Base-by-base conservation (phyloP, 2,113 vertebrate species). In the Rhagologus leucostigma region DNA sequence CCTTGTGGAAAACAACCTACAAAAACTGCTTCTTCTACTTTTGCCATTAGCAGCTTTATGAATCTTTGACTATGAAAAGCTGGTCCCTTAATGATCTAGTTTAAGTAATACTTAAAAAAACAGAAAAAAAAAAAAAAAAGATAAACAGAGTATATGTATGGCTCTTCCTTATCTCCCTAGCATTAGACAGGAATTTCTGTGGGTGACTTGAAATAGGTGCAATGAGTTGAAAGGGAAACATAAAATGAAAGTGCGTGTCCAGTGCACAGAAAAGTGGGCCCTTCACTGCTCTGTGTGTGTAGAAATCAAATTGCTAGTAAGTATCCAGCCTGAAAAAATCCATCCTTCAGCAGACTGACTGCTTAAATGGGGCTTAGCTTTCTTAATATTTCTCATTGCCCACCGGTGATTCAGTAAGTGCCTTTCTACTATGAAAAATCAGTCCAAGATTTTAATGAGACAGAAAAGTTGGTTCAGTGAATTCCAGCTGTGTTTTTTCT, bases 21-120 rank as follows among this genome's bases (percentile, higher is more conserved):
- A 83, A 90, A 74, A 93, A 76, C 23, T 69, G 15, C 19, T 90
- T 73, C 78, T 85, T 77, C 59, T 39, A 67, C 87, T 93, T 90
- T 67, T 96, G n/a, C 76, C 30, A 59, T 80, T 77, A 67, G 30
- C 35, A 83, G 46, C 14, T 90, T 84, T 90, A 65, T 62, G 59
- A 86, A 53, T 56, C 37, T 90, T 68, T 76, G 50, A 52, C 53
- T 83, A 50, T 47, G 26, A 80, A 91, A 95, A 93, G 7, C 20
- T 67, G n/a, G 8, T 37, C n/a, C 29, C 3, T 53, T 27, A 55
- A 5, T 17, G 15, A 50, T 55, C 11, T 50, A 33, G 7, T 35
- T 81, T 79, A 78, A 78, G 56, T 18, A 23, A 69, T 29, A 69
- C 10, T 55, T 23, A 6, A 41, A 5, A 24, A 27, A 53, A 3